Base-by-base conservation (phyloP, 2,888 invertebrate genomes). In the Acanthacorydalis orientalis region DNA sequence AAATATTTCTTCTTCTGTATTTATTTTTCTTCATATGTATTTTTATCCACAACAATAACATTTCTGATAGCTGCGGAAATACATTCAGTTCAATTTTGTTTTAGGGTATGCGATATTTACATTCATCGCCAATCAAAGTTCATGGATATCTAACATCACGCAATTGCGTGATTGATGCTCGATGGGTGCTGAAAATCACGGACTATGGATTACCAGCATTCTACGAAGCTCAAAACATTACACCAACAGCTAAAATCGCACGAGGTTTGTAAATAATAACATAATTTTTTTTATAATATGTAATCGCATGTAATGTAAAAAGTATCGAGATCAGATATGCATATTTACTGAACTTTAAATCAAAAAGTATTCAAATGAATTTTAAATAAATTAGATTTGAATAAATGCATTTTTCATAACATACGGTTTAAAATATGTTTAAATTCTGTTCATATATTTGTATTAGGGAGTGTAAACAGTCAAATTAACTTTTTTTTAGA, bases 181-280 rank as follows among this genome's bases (percentile, higher is more conserved):
- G 95, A 54, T 96, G 93, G 93, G 91, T 93, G 50, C 75, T 96
- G 50, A 93, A 93, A 69, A 73, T 96, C 53, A 86, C 93, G 16
- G 93, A 93, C 68, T 93, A 89, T 64, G 91, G 91, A 6, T 67
- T 90, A 52, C 80, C 83, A 1, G 73, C 77, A 1, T 81, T 90
- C 59, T 75, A 77, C 59, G 83, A 80, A 57, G 75, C 82, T 1
- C 89, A 88, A 65, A 80, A 78, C 48, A 67, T 84, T 43, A 68
- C 75, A 8, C 72, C 71, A 3, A 69, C 77, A 2, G 63, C 68
- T 8, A 79, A 81, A 60, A 71, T 72, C 41, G 76, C 85, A 10
- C 76, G 83, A 68, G 85, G 86, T 84, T 57, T 61, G 60, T 56
- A 34, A 23, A 39, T 44, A 23, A 23, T 23, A 6, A 23, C 6